Evolutionary conservation across 1,140 invertebrate genomes (phyloP).

Genomic region (Meloidogyne chitwoodi): DNA sequence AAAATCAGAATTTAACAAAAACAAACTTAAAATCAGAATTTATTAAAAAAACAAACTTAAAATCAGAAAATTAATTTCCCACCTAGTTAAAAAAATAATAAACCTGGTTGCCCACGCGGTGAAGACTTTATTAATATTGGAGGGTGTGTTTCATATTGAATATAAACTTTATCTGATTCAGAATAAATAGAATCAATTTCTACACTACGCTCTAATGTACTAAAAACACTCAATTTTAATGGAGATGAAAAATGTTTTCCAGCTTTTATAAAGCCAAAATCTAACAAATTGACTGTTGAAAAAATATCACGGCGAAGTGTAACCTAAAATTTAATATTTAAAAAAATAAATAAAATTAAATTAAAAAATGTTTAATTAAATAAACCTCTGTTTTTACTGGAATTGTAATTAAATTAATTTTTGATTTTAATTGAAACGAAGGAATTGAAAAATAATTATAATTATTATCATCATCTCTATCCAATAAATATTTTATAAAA

Average conservation of each 20-base stretch:
- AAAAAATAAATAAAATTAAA: not conserved
- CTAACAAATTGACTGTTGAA: conserved; percentile 72
- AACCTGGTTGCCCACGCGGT: conserved; percentile 31
- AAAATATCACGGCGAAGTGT: conserved; percentile 72
- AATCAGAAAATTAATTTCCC: not conserved
- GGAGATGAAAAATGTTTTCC: conserved; percentile 66
- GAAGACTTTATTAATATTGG: conserved; percentile 40
- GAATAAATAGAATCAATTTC: conserved; percentile 47
- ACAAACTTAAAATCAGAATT: no score
- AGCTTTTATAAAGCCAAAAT: conserved; percentile 72
- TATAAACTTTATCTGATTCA: conserved; percentile 32
- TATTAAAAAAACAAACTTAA: no score
- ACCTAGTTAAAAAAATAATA: not conserved
- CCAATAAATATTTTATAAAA: conserved; percentile 66
- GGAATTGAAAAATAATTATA: not conserved
- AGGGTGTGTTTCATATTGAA: conserved; percentile 47
- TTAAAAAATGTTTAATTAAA: not conserved
- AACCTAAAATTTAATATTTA: conserved; percentile 68
- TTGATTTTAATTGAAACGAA: not conserved
- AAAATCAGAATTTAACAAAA: no score
- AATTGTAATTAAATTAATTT: conserved; percentile 4
- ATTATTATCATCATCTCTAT: not conserved
- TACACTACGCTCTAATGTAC: conserved; percentile 40
- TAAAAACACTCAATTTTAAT: conserved; percentile 32
- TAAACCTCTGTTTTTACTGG: conserved; percentile 25